Base-by-base conservation (phyloP, 2,797 vertebrate species). In the Coregonus sp. region DNA sequence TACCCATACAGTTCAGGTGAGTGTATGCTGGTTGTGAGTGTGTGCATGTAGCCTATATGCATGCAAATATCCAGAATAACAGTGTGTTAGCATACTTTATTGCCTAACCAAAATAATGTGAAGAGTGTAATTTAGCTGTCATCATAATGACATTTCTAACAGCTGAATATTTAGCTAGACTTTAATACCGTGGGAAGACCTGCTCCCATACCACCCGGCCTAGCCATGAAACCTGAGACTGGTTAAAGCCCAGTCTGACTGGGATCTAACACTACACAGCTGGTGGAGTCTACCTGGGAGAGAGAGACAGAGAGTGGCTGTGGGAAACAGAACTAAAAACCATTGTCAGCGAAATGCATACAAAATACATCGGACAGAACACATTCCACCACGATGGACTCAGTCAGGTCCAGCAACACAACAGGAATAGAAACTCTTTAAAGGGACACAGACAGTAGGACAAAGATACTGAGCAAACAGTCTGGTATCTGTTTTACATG, bases 1-100 rank as follows among this genome's bases (percentile, higher is more conserved):
- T 52, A 54, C 76, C 15, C 65, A 67, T 61, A 69, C 80, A 70
- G 59, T 18, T 18, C 68, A 86, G 87, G 91, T 91, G 78, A 80
- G 88, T 54, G 70, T n/a, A 78, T 37, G n/a, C 0, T 33, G 29
- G 75, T 40, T 51, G 68, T 47, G 18, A 47, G 68, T 50, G 68
- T 70, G 33, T 70, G 12, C 7, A 29, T 31, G 29, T 31, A 25
- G 65, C 1, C 9, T 15, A 33, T 67, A 15, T 67, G 9, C 12
- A 33, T 68, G 33, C 20, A 29, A 12, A 6, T 11, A 14, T 29
- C 7, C 0, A 12, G 14, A 35, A 33, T 65, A 5, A 50, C 9
- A 56, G 66, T 51, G 11, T 52, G 3, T 9, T 7, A 3, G 7
- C 25, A 20, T 25, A 63, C 59, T 63, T 7, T 63, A 14, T 18